Evolutionary conservation across 2,113 vertebrate genomes (phyloP).

Genomic region (Mastomys coucha): DNA sequence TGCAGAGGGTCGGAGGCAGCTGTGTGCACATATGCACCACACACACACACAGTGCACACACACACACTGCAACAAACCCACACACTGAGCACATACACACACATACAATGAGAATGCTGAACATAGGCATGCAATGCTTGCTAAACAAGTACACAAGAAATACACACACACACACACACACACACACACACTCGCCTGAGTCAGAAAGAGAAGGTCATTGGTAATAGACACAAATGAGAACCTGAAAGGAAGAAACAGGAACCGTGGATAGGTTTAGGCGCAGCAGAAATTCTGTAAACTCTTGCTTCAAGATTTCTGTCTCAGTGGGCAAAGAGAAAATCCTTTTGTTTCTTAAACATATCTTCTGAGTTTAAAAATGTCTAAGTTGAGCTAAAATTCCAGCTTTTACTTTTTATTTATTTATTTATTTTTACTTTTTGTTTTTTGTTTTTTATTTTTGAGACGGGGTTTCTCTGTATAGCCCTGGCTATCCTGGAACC

Average conservation of each 20-base stretch:
- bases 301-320: constrained; percentile 31
- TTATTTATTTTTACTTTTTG: too few species aligned
- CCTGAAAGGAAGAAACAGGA: constrained; percentile 11
- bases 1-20: neutral
- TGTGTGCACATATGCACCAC: neutral
- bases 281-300: neutral
- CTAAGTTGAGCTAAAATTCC: neutral
- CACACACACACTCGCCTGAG: too few species aligned
- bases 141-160: too few species aligned
- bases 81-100: neutral
- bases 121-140: neutral
- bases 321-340: neutral
- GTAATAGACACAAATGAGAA: neutral
- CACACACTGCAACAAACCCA: accelerated
- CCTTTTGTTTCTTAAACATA: neutral
- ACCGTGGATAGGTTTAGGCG: neutral
- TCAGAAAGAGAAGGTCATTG: neutral
- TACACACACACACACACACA: accelerated
- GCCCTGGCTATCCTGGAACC: too few species aligned
- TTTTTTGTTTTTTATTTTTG: too few species aligned
- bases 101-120: neutral
- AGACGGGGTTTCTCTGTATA: too few species aligned
- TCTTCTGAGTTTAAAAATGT: neutral
- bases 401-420: neutral
- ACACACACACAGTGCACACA: accelerated